Evolutionary conservation across 1,140 invertebrate species (phyloP).

Genomic region (Panonychus citri): DNA sequence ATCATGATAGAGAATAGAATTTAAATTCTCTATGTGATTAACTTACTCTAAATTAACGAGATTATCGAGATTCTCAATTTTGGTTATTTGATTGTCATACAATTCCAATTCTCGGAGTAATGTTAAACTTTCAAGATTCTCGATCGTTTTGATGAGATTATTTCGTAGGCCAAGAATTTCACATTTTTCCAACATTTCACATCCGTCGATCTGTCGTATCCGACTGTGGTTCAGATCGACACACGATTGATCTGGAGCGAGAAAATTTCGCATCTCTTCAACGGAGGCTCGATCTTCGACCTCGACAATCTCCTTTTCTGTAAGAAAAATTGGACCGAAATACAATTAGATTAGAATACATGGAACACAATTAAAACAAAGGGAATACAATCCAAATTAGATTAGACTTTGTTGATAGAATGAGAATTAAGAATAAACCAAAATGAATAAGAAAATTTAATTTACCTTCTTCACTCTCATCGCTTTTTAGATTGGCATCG

Average conservation of each 20-base stretch:
- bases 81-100: slow-evolving; percentile 83
- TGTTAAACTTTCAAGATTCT: slow-evolving; percentile 45
- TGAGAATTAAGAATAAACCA: too few relatives aligned
- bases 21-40: too few relatives aligned
- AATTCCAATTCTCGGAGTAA: slow-evolving; percentile 68
- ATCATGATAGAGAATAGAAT: not conserved
- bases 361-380: too few relatives aligned
- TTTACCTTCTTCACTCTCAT: too few relatives aligned
- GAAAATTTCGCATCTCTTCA: not conserved
- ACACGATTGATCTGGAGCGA: slow-evolving; percentile 21
- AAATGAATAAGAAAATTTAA: too few relatives aligned
- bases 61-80: slow-evolving; percentile 63
- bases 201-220: slow-evolving; percentile 53
- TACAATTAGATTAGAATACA: too few relatives aligned
- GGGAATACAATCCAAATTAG: too few relatives aligned
- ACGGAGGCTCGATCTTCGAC: too few relatives aligned
- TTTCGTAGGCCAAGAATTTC: slow-evolving; percentile 42
- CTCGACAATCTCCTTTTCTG: too few relatives aligned
- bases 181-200: slow-evolving; percentile 44
- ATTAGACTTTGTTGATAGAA: too few relatives aligned
- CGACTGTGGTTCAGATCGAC: slow-evolving; percentile 69
- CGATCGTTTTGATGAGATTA: slow-evolving; percentile 86
- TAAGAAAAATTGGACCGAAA: too few relatives aligned
- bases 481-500: too few relatives aligned
- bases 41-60: slow-evolving; percentile 74